Evolutionary conservation across 2,797 vertebrate genomes (phyloP), one percentile per base, ranked within the genome.

Genomic region (Myotis pilosus): DNA sequence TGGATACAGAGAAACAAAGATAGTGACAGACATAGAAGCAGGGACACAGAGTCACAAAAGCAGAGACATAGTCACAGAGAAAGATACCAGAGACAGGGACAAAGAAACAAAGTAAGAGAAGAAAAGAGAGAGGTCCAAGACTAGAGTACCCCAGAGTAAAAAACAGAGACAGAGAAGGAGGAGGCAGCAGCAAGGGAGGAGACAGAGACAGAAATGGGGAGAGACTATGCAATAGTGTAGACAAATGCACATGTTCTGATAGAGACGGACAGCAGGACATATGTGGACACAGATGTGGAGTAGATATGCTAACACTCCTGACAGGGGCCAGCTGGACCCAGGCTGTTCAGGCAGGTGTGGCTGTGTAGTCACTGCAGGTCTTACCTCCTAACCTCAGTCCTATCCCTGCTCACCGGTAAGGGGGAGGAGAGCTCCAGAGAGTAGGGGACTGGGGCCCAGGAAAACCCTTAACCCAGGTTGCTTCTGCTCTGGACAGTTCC

Each of bases 401-500:
- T 64, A 11, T 28, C 33, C 12, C 69, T 36, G 28, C 44, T 53
- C 60, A 2, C 38, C 3, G 1, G 53, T 9, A 10, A n/a, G 7
- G 16, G 20, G 5, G 60, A 60, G 17, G 36, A 28, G 12, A 13
- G 4, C 33, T 49, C 55, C 1, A 25, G 19, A 36, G 20, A 2
- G 0, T 8, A 60, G 68, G 41, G 66, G 22, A 23, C 64, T 41
- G 47, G 23, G 44, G 38, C 33, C 87, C 62, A 36, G 80, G 44
- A 13, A 28, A 69, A 79, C 57, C n/a, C 36, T 62, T 44, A 38
- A 57, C n/a, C 28, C 25, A 20, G 3, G 44, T 36, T 64, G 38
- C 51, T 51, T 88, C 79, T 47, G 2, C 60, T 49, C 44, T 30
- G 87, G 78, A 20, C 82, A 99, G 99, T 99, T 98, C 97, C 99